Conservation (phyloP, 1,140 invertebrate species). For the Dendroctonus ponderosae region DNA sequence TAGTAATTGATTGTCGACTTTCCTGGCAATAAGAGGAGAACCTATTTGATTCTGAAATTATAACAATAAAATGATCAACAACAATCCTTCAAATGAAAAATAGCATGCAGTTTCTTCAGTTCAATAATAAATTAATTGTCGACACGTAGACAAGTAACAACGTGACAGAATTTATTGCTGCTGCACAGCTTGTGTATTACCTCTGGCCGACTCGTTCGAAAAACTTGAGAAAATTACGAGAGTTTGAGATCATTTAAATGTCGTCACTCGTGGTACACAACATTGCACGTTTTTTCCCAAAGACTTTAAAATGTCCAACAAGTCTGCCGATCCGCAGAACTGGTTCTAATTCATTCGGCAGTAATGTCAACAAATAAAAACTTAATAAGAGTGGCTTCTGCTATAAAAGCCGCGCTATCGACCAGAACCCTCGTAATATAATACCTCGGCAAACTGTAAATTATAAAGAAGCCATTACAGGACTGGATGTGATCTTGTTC, state of each 20-base stretch:
- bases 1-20: no score
- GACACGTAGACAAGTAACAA: no score
- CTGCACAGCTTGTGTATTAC: no score
- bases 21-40: no score
- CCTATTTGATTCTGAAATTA: no score
- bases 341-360: constrained; percentile 31
- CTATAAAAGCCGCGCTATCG: constrained; percentile 22
- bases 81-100: no score
- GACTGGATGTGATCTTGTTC: constrained; percentile 26
- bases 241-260: constrained; percentile 16
- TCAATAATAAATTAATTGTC: no score
- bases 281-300: constrained; percentile 15
- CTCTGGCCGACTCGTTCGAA: no score
- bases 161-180: no score
- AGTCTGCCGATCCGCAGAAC: constrained; percentile 11
- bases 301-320: constrained; percentile 21
- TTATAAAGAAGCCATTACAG: constrained; percentile 35
- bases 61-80: no score
- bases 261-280: constrained; percentile 22
- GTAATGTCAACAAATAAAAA: constrained; percentile 34
- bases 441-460: constrained; percentile 31
- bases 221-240: constrained; percentile 10
- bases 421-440: constrained; percentile 21
- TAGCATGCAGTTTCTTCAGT: no score
- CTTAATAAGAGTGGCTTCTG: constrained; percentile 33